A percentile compares a stretch with the other conserved stretches of the same genome.
Evolutionary conservation across 2,797 vertebrate species (phyloP).

Genomic region (Hippocampus kuda): DNA sequence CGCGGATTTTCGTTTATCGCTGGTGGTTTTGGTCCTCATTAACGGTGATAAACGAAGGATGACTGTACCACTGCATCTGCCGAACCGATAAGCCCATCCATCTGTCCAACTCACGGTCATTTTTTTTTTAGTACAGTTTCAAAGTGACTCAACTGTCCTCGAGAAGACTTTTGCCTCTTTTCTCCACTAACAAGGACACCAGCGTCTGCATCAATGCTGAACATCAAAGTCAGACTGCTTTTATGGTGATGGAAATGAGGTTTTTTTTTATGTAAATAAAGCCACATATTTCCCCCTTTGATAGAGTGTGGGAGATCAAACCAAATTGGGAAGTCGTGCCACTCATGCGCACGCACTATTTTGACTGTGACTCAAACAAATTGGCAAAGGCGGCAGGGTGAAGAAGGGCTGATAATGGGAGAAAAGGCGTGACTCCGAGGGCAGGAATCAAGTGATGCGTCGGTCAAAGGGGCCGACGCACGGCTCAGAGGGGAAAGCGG

Average conservation of each 20-base stretch:
- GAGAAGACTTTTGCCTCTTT: not conserved
- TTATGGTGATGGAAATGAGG: constrained; percentile 33
- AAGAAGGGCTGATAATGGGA: constrained; percentile 9
- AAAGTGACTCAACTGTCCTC: not conserved
- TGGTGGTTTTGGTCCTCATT: too few species aligned
- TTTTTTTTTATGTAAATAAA: constrained; percentile 55
- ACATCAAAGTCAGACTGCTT: constrained; percentile 48
- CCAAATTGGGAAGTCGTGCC: constrained; percentile 32
- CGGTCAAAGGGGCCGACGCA: not conserved
- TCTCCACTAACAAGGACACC: constrained; percentile 21
- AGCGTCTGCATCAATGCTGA: constrained; percentile 37
- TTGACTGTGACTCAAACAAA: constrained; percentile 9
- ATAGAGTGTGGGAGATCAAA: constrained; percentile 45
- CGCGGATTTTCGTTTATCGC: too few species aligned
- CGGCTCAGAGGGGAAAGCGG: constrained; percentile 4
- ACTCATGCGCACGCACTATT: constrained; percentile 28
- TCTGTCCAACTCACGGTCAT: not conserved
- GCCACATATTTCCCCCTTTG: constrained; percentile 25
- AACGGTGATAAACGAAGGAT: too few species aligned
- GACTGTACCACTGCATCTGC: not conserved
- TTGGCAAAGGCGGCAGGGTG: constrained; percentile 11
- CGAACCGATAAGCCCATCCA: not conserved
- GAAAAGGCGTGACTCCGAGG: not conserved
- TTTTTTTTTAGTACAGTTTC: not conserved
- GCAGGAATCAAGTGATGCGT: not conserved